Evolutionary conservation across 2,797 vertebrate species (phyloP).

Genomic region (Pantherophis alleghaniensis): DNA sequence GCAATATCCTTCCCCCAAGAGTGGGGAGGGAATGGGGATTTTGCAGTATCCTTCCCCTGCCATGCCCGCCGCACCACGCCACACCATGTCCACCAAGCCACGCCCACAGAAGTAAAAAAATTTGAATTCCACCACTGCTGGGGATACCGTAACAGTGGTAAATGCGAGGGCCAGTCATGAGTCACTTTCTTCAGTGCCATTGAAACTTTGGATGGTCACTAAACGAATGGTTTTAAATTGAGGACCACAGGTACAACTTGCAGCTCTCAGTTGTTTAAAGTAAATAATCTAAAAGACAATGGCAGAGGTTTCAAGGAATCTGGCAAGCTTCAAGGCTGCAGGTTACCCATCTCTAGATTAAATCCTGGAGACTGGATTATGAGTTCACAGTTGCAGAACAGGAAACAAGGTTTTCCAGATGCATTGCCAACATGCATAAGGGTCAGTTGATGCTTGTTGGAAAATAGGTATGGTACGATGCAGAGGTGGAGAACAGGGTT

Average conservation of each 20-base stretch:
- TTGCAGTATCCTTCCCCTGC: too few relatives aligned
- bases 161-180: neutral
- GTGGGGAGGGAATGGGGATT: too few relatives aligned
- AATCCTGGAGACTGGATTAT: neutral
- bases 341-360: neutral
- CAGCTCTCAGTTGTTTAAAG: neutral
- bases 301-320: neutral
- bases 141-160: neutral
- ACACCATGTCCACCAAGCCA: too few relatives aligned
- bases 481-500: neutral
- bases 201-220: neutral
- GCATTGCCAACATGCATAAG: neutral
- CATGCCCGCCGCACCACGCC: too few relatives aligned
- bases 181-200: neutral
- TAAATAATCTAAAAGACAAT: neutral
- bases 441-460: neutral
- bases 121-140: too few relatives aligned
- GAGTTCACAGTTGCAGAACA: neutral
- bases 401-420: too few relatives aligned
- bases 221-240: neutral
- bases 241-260: neutral
- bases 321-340: neutral
- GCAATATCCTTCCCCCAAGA: too few relatives aligned
- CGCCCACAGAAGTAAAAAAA: too few relatives aligned
- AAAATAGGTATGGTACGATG: neutral